phyloP scores from a whole-genome alignment of 2,797 vertebrate genomes.

The Liasis olivaceus region DNA sequence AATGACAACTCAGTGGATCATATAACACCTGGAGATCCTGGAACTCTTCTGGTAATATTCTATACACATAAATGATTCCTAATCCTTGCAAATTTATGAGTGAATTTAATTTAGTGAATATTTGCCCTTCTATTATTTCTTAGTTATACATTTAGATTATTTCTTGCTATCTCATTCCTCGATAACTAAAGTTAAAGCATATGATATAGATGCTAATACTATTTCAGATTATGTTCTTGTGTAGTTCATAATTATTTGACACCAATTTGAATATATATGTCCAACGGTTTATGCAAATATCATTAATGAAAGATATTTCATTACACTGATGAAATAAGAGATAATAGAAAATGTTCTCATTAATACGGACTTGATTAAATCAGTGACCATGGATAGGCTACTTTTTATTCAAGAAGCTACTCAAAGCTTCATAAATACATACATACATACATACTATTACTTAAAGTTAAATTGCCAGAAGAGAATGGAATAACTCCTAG shows the following conservation, averaged over 20 bases:
- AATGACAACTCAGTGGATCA: background rate
- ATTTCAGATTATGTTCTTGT: background rate
- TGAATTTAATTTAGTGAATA: background rate
- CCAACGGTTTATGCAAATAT: background rate
- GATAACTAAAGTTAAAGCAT: background rate
- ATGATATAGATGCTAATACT: background rate
- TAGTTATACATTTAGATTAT: background rate
- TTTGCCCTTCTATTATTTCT: background rate
- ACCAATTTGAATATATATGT: background rate
- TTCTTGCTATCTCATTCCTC: background rate
- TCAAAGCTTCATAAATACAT: background rate
- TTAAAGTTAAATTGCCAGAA: background rate
- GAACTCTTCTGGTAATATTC: background rate
- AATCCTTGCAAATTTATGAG: background rate
- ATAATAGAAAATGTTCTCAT: background rate
- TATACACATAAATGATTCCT: background rate
- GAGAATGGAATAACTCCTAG: background rate
- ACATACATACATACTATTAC: background rate
- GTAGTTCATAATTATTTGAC: background rate
- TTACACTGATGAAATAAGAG: background rate
- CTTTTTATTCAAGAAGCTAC: background rate
- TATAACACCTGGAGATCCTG: background rate
- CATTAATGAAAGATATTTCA: background rate
- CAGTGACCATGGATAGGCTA: background rate
- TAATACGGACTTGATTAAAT: background rate